Base-by-base conservation (phyloP, 2,888 invertebrate genomes). In the Sinopyrophorus schimmeli region DNA sequence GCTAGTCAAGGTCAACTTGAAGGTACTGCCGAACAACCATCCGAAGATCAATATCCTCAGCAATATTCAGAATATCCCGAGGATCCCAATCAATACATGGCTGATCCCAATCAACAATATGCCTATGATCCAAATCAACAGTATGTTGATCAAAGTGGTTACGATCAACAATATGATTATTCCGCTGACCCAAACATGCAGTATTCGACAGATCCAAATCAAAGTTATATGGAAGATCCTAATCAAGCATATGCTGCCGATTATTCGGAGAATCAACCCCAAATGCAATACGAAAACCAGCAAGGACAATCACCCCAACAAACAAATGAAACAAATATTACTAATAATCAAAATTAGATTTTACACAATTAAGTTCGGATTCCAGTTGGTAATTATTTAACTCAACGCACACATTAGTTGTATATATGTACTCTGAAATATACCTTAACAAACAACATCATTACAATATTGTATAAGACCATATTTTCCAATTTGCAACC, bases 401-500 rank as follows among this genome's bases (percentile, higher is more conserved):
- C 12, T 21, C 5, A 21, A n/a, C 21, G 9, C 5, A 2, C 2
- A 21, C 21, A 21, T 2, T 5, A 3, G 9, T 21, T 21, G 2
- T n/a, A 3, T n/a, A 21, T 21, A 2, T 7, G 3, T 18, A 18
- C 7, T 3, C 21, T n/a, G 9, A n/a, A 21, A 21, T n/a, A n/a
- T 21, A 21, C 7, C 7, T 21, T 21, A 18, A 27, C 9, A 17
- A 14, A 17, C 9, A 11, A 46, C 18, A 4, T 64, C 64, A 38
- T 60, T 66, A 35, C 58, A 67, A 67, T 78, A 83, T 63, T 87
- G 84, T 46, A 91, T 83, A 0, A 87, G 73, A 14, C 91, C 96
- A 71, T 87, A 96, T 58, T 91, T 82, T 0, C 95, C 96, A 1
- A 81, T 84, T 39, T 80, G 76, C 85, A 92, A 84, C 96, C 96